Evolutionary conservation across 2,888 invertebrate species (phyloP).

Genomic region (Nomada goodeniana): DNA sequence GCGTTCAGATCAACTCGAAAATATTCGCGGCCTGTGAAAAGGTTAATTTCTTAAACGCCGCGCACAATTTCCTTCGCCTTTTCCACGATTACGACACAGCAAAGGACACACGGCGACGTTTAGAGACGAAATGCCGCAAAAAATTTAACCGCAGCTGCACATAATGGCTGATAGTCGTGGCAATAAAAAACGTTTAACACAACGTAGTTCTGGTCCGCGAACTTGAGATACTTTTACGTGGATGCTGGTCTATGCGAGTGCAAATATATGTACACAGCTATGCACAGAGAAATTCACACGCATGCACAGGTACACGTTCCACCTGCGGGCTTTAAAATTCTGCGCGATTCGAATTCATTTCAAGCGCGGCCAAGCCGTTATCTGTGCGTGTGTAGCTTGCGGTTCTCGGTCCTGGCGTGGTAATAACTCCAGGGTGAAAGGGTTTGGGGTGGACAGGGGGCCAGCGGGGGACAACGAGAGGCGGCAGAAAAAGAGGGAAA

Average conservation of each 20-base stretch:
- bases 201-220: conserved; percentile 50
- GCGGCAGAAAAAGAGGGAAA: conserved; percentile 32
- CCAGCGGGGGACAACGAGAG: conserved; percentile 19
- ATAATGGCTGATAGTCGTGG: conserved; percentile 40
- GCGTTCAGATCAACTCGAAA: too few species aligned
- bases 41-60: too few species aligned
- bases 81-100: too few species aligned
- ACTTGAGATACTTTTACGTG: conserved; percentile 24
- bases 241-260: conserved; percentile 7
- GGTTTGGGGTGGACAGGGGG: conserved; percentile 8
- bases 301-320: conserved; percentile 7
- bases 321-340: conserved; percentile 70
- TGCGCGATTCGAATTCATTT: conserved; percentile 75
- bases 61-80: too few species aligned
- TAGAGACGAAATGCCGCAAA: too few species aligned
- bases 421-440: conserved; percentile 73
- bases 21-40: too few species aligned
- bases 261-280: background rate
- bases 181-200: conserved; percentile 65
- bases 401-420: conserved; percentile 72
- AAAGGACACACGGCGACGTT: too few species aligned
- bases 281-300: background rate
- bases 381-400: conserved; percentile 73
- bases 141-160: conserved; percentile 15
- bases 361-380: conserved; percentile 69